Percentiles rank a stretch among this genome's conserved stretches.
phyloP scores from a whole-genome alignment of 2,113 vertebrate species.

The Isichthys henryi region DNA sequence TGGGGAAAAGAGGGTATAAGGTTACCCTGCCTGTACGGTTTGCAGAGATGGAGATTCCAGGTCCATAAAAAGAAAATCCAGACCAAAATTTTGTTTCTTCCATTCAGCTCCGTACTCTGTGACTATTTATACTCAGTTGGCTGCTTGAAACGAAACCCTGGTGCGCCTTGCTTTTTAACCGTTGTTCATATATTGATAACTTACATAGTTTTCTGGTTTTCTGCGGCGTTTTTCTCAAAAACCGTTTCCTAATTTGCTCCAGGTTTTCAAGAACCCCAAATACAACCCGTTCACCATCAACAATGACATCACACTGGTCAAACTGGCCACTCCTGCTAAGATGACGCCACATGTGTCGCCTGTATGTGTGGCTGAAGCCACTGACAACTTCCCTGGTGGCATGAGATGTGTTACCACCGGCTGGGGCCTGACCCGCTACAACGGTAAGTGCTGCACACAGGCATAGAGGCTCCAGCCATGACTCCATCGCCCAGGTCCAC shows the following conservation, averaged over 20 bases:
- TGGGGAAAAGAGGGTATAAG: too few relatives aligned
- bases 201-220: neutral
- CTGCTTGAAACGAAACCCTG: neutral
- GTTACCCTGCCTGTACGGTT: neutral
- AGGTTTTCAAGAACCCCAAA: conserved; percentile 68
- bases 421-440: conserved; percentile 70
- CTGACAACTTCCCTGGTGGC: conserved; percentile 54
- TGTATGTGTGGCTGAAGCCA: conserved; percentile 59
- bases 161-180: neutral
- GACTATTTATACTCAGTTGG: neutral
- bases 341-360: conserved; percentile 53
- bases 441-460: conserved; percentile 41
- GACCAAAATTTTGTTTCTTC: too few relatives aligned
- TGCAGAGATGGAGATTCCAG: too few relatives aligned
- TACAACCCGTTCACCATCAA: conserved; percentile 55
- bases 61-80: too few relatives aligned
- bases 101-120: neutral
- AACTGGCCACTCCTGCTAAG: conserved; percentile 56
- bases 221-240: neutral
- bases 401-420: conserved; percentile 64
- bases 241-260: neutral
- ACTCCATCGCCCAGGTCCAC: neutral
- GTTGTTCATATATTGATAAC: neutral
- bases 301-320: conserved; percentile 71
- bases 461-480: neutral